phyloP scores from a whole-genome alignment of 2,888 invertebrate species.

The Poecilobothrus nobilitatus region DNA sequence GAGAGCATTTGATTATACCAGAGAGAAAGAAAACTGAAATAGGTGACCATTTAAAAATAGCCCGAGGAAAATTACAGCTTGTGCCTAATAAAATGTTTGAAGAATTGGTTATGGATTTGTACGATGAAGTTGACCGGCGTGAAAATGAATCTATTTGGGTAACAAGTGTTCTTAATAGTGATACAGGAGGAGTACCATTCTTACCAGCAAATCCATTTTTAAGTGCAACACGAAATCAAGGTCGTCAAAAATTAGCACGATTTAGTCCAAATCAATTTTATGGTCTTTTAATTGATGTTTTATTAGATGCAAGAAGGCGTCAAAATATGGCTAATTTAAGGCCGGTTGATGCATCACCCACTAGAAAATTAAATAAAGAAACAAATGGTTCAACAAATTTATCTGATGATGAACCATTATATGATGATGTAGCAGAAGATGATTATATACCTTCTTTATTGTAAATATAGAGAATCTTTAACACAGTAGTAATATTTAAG shows the following conservation, averaged over 20 bases:
- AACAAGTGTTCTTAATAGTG: constrained; percentile 63
- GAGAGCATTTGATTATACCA: constrained; percentile 81
- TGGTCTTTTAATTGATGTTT: constrained; percentile 79
- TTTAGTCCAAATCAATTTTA: constrained; percentile 84
- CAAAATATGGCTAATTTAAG: constrained; percentile 57
- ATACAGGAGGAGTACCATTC: constrained; percentile 84
- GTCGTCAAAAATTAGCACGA: constrained; percentile 92
- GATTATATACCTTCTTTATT: constrained; percentile 45
- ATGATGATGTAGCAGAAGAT: constrained; percentile 90
- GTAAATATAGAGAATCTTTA: neutral
- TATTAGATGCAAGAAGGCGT: constrained; percentile 79
- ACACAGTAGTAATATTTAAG: neutral
- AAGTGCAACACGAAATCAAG: constrained; percentile 94
- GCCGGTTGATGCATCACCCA: constrained; percentile 44
- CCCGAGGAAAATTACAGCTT: constrained; percentile 74
- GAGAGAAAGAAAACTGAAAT: constrained; percentile 60
- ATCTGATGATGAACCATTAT: constrained; percentile 84
- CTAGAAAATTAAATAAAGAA: constrained; percentile 27
- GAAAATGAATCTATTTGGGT: constrained; percentile 90
- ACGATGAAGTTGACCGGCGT: constrained; percentile 94
- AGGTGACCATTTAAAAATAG: constrained; percentile 73
- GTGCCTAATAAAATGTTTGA: constrained; percentile 89
- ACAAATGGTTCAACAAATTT: constrained; percentile 50
- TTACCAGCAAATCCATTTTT: constrained; percentile 92
- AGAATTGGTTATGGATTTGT: constrained; percentile 93